These are phyloP conservation scores for Psilanteris sp. DNA, from an alignment of 1,140 invertebrate genomes.

Conservation along the genomic window DNA sequence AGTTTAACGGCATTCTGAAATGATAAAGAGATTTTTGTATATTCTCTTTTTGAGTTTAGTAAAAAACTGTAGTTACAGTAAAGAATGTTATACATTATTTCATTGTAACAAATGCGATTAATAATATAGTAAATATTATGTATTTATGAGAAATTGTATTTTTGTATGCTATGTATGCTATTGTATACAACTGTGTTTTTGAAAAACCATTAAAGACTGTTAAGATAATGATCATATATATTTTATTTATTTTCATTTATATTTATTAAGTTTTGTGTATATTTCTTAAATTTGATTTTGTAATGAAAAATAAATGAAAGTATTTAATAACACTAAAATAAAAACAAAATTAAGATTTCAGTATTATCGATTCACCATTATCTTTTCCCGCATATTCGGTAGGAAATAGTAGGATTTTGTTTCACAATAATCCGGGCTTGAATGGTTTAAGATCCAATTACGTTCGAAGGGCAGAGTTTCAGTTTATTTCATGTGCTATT, in stretches of 20 bases:
- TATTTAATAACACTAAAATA: no score
- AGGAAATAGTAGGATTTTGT: slow-evolving; percentile 32
- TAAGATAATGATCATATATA: slow-evolving; percentile 4
- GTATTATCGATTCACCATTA: slow-evolving; percentile 40
- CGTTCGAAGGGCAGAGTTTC: slow-evolving; percentile 10
- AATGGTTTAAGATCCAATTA: slow-evolving; percentile 35
- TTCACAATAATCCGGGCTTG: slow-evolving; percentile 51
- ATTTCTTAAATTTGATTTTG: no score
- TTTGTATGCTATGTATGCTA: slow-evolving; percentile 45
- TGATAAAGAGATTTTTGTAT: neutral
- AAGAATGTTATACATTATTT: slow-evolving; percentile 6
- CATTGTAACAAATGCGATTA: neutral
- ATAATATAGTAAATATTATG: slow-evolving; percentile 22
- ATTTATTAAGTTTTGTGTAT: no score
- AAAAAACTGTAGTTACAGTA: no score
- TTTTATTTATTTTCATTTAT: no score
- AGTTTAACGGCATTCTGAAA: slow-evolving; percentile 9
- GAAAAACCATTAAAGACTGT: slow-evolving; percentile 51
- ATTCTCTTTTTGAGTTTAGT: no score
- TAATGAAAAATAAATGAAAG: no score
- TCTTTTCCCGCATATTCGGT: slow-evolving; percentile 44
- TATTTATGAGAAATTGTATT: slow-evolving; percentile 55
- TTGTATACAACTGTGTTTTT: slow-evolving; percentile 17
- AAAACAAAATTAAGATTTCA: slow-evolving; percentile 1
- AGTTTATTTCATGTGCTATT: no score